These are phyloP conservation scores for Biston betularia DNA, from an alignment of 2,888 invertebrate species.

Conservation along the genomic window DNA sequence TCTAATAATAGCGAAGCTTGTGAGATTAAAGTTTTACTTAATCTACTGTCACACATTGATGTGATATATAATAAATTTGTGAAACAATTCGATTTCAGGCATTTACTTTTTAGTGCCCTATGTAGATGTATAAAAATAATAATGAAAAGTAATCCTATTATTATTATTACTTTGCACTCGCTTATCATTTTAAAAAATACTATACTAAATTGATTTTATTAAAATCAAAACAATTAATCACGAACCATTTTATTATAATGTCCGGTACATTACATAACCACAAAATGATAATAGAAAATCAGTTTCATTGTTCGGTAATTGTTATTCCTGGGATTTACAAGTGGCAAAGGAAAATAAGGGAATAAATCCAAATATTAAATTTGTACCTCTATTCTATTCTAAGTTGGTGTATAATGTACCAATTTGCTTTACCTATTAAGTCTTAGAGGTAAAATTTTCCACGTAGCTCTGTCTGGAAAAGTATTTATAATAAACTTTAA, in stretches of 20 bases:
- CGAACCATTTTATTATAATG: constrained; percentile 1
- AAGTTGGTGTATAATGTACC: not conserved
- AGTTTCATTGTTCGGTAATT: constrained; percentile 26
- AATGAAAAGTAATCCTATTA: not conserved
- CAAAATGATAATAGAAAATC: constrained; percentile 18
- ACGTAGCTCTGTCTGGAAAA: too few relatives aligned
- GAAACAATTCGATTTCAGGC: not conserved
- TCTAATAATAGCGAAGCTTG: constrained; percentile 43
- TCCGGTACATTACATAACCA: constrained; percentile 13
- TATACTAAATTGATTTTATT: constrained; percentile 2
- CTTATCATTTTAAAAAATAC: not conserved
- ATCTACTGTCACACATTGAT: not conserved
- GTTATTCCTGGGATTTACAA: constrained; percentile 17
- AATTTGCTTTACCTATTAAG: too few relatives aligned
- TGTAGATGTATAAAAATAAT: too few relatives aligned
- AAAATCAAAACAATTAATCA: constrained; percentile 11
- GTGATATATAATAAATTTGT: not conserved
- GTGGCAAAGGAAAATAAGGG: constrained; percentile 8
- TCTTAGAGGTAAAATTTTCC: too few relatives aligned
- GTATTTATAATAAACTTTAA: too few relatives aligned
- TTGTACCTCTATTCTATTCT: not conserved
- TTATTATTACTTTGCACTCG: not conserved
- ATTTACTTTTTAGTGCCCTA: not conserved
- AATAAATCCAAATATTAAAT: not conserved
- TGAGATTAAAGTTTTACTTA: constrained; percentile 16